Evolutionary conservation across 2,888 invertebrate genomes (phyloP), one percentile per base, ranked within the genome.

Genomic region (Chalcosyrphus nemorum): DNA sequence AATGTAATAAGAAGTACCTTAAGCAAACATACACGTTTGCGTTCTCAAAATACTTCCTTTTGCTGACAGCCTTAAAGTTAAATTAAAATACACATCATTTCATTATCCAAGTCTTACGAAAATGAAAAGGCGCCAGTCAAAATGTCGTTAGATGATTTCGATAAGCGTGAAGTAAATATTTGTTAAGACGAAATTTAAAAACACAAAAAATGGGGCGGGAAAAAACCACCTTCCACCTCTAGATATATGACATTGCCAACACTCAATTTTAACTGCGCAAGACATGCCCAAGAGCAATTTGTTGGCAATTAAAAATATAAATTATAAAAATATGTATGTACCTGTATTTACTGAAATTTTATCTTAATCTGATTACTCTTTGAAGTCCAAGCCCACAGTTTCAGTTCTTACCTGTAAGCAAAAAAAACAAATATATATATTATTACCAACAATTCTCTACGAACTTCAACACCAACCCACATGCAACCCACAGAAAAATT

Each of bases 381-480:
- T 13, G 11, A 47, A 21, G 21, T 47, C 47, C 24, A 19, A 11
- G 11, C 45, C 17, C 13, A 32, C 17, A 1, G 29, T 32, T 38
- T 6, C 21, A 56, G 54, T 54, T 57, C 57, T 59, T 59, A 59
- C 59, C 59, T 59, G 41, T n/a, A 59, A 59, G n/a, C 9, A 54
- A 4, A 32, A 41, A 3, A 38, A 38, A 19, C n/a, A 13, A 57
- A 57, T 5, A 15, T 7, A 29, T 56, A 19, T 27, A 24, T 27
- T 59, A 27, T 15, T 11, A 59, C 2, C 41, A 1, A 41, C 56
- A 68, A 29, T 66, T 52, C 66, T 43, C 27, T 24, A 17, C 11
- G 54, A n/a, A 19, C 13, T 29, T 13, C 50, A 13, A 1, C 3
- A n/a, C 13, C 15, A 43, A 52, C 54, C 52, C 52, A 38, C 50